Conservation (phyloP, 1,140 invertebrate genomes). For the Coptotermes formosanus region DNA sequence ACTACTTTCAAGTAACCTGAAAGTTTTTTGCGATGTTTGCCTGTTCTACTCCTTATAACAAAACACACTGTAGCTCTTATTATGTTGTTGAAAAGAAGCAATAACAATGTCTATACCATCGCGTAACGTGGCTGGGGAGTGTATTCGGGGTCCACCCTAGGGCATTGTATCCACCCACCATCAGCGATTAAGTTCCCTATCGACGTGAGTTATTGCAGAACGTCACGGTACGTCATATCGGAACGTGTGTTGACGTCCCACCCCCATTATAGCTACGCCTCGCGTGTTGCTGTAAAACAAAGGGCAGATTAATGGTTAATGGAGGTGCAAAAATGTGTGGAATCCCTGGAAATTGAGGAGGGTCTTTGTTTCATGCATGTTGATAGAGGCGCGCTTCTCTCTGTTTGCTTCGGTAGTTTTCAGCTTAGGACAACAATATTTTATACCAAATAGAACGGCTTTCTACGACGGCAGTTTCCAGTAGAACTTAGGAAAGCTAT, state of each 20-base stretch:
- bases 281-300: not conserved
- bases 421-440: too few relatives aligned
- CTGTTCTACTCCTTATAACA: too few relatives aligned
- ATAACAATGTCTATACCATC: not conserved
- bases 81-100: not conserved
- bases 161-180: not conserved
- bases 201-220: not conserved
- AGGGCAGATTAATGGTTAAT: slow-evolving; percentile 4
- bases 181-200: not conserved
- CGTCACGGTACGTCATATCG: not conserved
- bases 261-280: not conserved
- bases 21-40: too few relatives aligned
- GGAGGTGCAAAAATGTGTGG: not conserved
- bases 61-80: not conserved
- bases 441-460: too few relatives aligned
- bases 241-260: not conserved
- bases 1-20: too few relatives aligned
- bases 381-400: not conserved
- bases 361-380: not conserved
- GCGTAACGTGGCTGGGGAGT: not conserved
- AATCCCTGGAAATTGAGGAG: not conserved
- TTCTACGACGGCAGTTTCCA: too few relatives aligned
- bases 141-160: not conserved
- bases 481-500: too few relatives aligned
- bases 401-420: too few relatives aligned